A percentile compares a stretch with the other conserved stretches of the same genome.
Evolutionary conservation across 2,888 invertebrate species (phyloP).

Genomic region (Drosophila antonietae): DNA sequence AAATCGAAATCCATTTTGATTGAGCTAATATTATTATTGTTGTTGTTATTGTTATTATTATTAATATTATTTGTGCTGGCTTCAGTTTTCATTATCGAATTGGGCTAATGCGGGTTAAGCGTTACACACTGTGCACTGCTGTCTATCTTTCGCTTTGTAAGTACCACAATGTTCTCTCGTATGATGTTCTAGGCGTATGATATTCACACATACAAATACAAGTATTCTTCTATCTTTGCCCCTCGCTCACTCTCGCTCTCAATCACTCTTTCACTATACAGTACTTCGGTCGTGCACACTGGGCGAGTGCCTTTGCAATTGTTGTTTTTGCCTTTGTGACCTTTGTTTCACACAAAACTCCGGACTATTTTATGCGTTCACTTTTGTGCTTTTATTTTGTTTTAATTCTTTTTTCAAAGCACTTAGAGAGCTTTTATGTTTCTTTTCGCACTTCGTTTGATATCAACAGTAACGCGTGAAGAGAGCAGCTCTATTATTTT

Average conservation of each 20-base stretch:
- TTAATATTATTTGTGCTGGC: constrained; percentile 58
- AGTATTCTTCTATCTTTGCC: constrained; percentile 5
- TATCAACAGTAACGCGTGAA: constrained; percentile 21
- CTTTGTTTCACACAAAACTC: constrained; percentile 34
- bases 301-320: constrained; percentile 31
- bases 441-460: constrained; percentile 29
- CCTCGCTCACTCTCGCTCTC: neutral
- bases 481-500: constrained; percentile 25
- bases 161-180: constrained; percentile 39
- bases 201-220: constrained; percentile 28
- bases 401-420: constrained; percentile 20
- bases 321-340: constrained; percentile 24
- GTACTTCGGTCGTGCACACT: constrained; percentile 24
- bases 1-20: constrained; percentile 86
- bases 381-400: constrained; percentile 43
- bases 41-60: constrained; percentile 56
- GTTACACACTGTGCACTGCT: constrained; percentile 21
- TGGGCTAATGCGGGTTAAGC: constrained; percentile 35
- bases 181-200: constrained; percentile 25
- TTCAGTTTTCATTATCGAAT: constrained; percentile 82
- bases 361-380: constrained; percentile 44
- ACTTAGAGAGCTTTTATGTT: constrained; percentile 45
- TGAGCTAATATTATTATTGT: constrained; percentile 85
- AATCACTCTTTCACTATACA: neutral
- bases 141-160: neutral